Conservation (phyloP, 2,888 invertebrate species). For the Podotricha telesiphe region DNA sequence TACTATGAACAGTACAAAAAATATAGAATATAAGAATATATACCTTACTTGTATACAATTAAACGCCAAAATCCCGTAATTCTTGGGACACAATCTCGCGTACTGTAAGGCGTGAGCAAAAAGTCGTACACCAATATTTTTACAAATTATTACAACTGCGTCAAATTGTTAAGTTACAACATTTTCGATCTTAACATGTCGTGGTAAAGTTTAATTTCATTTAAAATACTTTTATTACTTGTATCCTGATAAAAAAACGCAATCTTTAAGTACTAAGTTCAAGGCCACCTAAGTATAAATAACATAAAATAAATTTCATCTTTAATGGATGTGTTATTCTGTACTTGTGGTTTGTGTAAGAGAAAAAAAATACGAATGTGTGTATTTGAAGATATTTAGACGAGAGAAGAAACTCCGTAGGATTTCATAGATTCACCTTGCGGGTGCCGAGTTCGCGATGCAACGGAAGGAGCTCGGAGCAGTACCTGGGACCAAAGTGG, state of each 20-base stretch:
- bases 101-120: constrained; percentile 26
- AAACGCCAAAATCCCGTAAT: neutral
- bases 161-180: neutral
- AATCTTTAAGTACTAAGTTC: constrained; percentile 39
- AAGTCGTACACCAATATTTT: constrained; percentile 34
- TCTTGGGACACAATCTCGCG: neutral
- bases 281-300: constrained; percentile 31
- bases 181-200: constrained; percentile 13
- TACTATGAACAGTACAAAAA: neutral
- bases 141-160: constrained; percentile 34
- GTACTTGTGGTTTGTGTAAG: too few relatives aligned
- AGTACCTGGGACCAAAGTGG: too few relatives aligned
- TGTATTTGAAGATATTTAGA: too few relatives aligned
- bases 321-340: neutral
- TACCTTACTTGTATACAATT: neutral
- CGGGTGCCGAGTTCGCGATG: too few relatives aligned
- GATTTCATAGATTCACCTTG: too few relatives aligned
- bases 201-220: constrained; percentile 14
- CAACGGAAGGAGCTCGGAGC: too few relatives aligned
- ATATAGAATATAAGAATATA: neutral
- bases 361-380: too few relatives aligned
- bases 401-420: too few relatives aligned
- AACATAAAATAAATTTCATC: too few relatives aligned
- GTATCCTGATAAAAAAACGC: constrained; percentile 29
- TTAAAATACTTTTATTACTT: constrained; percentile 3